Base-by-base conservation (phyloP, 2,113 vertebrate species). In the Synchiropus splendidus region DNA sequence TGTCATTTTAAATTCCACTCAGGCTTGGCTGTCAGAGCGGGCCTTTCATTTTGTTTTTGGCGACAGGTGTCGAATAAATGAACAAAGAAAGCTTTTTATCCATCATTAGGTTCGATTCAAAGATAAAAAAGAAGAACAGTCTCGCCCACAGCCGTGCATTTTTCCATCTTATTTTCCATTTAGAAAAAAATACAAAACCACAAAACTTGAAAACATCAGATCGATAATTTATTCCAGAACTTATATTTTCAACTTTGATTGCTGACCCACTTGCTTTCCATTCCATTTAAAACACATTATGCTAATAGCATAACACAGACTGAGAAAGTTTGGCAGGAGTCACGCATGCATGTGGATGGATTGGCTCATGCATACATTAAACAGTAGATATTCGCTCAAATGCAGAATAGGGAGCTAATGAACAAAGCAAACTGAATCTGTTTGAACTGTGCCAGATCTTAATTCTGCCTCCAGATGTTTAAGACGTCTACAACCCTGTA, bases 281-380 rank as follows among this genome's bases (percentile, higher is more conserved):
- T 39, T 57, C 58, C 21, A 21, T 52, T 56, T 57, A 16, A 48
- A 54, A 46, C 30, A 35, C 34, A 54, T 68, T 60, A 63, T 71
- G 61, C 61, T 60, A 54, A 75, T 49, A 27, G 4, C 21, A 27
- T 27, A 8, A 4, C 8, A 5, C 21, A 27, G 8, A 8, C 21
- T 4, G 21, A 27, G 21, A n/a, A n/a, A 27, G 21, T 27, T 27
- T 27, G 21, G 21, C 21, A 27, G 21, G 21, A 27, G 21, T 27
- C 21, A 8, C 21, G 4, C 21, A 18, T 12, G 27, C 46, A 27
- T 15, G n/a, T 42, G n/a, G n/a, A n/a, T n/a, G n/a, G n/a, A n/a
- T n/a, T n/a, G n/a, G n/a, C n/a, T n/a, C n/a, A n/a, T n/a, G n/a
- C n/a, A n/a, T n/a, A n/a, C n/a, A n/a, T n/a, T n/a, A n/a, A n/a